A percentile compares a stretch with the other conserved stretches of the same genome.
These are phyloP conservation scores for Valencia hispanica DNA, from an alignment of 2,797 vertebrate genomes.

Conservation along the genomic window DNA sequence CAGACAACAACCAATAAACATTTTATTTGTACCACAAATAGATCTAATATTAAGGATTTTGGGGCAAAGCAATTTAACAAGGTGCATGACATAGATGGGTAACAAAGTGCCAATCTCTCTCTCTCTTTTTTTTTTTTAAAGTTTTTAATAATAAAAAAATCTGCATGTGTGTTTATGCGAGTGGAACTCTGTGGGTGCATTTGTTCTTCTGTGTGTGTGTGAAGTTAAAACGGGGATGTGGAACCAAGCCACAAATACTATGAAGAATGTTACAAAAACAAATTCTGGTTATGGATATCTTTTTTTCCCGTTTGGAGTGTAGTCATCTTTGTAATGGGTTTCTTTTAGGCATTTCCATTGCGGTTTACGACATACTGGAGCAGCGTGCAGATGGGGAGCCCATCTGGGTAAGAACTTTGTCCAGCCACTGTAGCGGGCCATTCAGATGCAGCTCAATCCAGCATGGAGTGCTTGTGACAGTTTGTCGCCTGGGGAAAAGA, in stretches of 20 bases:
- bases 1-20: slow-evolving; percentile 86
- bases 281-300: slow-evolving; percentile 78
- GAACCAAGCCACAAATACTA: slow-evolving; percentile 88
- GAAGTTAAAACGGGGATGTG: slow-evolving; percentile 64
- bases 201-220: slow-evolving; percentile 35
- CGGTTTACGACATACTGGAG: slow-evolving; percentile 97
- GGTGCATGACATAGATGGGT: slow-evolving; percentile 95
- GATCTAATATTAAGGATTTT: slow-evolving; percentile 88
- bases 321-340: slow-evolving; percentile 70
- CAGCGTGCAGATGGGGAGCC: slow-evolving; percentile 98
- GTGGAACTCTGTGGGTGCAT: slow-evolving; percentile 54
- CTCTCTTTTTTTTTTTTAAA: slow-evolving; percentile 57
- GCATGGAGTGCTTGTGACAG: slow-evolving; percentile 98
- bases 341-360: slow-evolving; percentile 54
- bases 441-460: slow-evolving; percentile 99
- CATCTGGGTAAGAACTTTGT: slow-evolving; percentile 99
- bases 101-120: slow-evolving; percentile 94
- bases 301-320: slow-evolving; percentile 64
- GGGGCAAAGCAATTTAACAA: slow-evolving; percentile 90
- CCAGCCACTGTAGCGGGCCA: slow-evolving; percentile 96
- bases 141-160: slow-evolving; percentile 76
- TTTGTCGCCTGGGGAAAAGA: slow-evolving; percentile 87
- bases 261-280: slow-evolving; percentile 80
- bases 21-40: slow-evolving; percentile 87
- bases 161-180: slow-evolving; percentile 72